phyloP scores from a whole-genome alignment of 2,888 invertebrate species.

The Calliphora vomitoria region DNA sequence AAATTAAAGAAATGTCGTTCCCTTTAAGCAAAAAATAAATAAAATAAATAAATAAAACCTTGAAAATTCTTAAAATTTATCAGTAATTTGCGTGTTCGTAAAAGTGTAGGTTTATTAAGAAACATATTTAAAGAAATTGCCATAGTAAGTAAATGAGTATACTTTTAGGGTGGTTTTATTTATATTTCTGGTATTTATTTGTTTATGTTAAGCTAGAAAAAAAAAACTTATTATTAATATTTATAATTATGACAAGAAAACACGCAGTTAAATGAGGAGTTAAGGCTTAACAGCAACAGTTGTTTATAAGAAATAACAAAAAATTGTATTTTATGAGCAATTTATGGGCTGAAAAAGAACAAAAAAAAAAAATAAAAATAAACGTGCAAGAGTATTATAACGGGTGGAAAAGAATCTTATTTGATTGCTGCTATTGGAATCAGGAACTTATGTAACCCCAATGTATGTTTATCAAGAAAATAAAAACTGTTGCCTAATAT shows the following conservation, averaged over 20 bases:
- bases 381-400: too few relatives aligned
- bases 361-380: too few relatives aligned
- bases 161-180: not conserved
- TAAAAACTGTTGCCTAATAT: not conserved
- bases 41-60: conserved; percentile 12
- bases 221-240: not conserved
- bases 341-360: not conserved
- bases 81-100: conserved; percentile 56
- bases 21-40: not conserved
- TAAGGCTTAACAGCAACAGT: conserved; percentile 64
- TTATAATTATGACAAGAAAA: conserved; percentile 38
- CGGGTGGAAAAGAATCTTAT: too few relatives aligned
- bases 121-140: conserved; percentile 11
- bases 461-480: not conserved
- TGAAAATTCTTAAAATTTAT: conserved; percentile 30
- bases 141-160: not conserved
- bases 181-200: not conserved
- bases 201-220: conserved; percentile 14
- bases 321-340: not conserved
- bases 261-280: conserved; percentile 41
- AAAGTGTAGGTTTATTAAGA: conserved; percentile 15
- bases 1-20: not conserved
- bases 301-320: conserved; percentile 68
- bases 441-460: fast-evolving
- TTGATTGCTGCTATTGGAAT: not conserved